Conservation (phyloP, 2,888 invertebrate genomes). For the Odontothrips loti region DNA sequence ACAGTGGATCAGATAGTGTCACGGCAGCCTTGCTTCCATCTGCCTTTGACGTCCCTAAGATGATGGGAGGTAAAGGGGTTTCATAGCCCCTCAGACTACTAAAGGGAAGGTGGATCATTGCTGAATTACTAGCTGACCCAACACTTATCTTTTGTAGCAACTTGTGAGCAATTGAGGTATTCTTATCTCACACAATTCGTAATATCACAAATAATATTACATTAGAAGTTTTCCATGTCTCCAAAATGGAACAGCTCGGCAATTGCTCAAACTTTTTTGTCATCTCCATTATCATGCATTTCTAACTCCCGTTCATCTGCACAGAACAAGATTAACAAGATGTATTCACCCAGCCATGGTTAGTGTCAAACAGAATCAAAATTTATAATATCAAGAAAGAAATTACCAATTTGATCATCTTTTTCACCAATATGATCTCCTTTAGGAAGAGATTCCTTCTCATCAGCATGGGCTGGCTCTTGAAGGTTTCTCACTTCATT, state of each 20-base stretch:
- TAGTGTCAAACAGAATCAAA: background rate
- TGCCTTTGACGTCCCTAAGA: background rate
- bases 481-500: constrained; percentile 2
- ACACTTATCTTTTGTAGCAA: background rate
- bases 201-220: background rate
- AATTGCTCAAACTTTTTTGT: background rate
- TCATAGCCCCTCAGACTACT: background rate
- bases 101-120: background rate
- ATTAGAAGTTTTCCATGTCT: background rate
- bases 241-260: background rate
- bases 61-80: background rate
- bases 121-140: background rate
- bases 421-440: background rate
- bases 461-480: background rate
- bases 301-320: constrained; percentile 4
- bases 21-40: background rate
- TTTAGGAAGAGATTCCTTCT: background rate
- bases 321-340: background rate
- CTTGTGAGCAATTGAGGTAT: background rate
- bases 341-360: background rate
- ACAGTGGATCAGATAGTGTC: background rate
- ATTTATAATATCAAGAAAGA: background rate
- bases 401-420: background rate
- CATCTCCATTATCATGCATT: constrained; percentile 7
- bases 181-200: background rate